Evolutionary conservation across 2,797 vertebrate genomes (phyloP).

Genomic region (Sus cebifrons): DNA sequence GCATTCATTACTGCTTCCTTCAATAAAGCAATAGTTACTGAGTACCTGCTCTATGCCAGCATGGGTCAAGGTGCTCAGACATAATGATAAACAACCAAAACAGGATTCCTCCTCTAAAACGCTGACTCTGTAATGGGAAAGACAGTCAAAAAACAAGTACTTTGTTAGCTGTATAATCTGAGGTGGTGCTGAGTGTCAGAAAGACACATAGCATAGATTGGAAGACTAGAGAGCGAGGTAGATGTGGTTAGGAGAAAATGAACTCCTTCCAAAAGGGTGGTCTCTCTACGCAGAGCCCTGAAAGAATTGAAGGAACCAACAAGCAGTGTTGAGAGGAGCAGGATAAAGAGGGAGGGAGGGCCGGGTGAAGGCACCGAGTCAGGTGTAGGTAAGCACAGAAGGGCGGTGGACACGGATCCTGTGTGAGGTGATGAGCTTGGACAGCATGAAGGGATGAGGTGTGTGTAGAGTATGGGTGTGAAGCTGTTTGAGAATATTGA

Average conservation of each 20-base stretch:
- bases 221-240: not conserved
- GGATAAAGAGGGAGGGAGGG: rapidly evolving
- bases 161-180: not conserved
- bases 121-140: not conserved
- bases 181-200: not conserved
- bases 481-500: not conserved
- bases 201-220: not conserved
- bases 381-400: not conserved
- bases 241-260: not conserved
- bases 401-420: rapidly evolving
- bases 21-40: not conserved
- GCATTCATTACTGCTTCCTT: not conserved
- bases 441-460: not conserved
- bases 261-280: not conserved
- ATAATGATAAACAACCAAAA: not conserved
- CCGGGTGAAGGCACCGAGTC: rapidly evolving
- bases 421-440: not conserved
- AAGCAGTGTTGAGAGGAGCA: rapidly evolving
- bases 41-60: not conserved
- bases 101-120: not conserved
- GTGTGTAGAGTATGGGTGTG: rapidly evolving
- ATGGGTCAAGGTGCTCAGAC: not conserved
- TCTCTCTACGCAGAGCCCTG: not conserved
- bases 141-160: too few relatives aligned
- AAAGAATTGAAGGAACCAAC: not conserved